Conservation (phyloP, 2,113 vertebrate species). For the Tricholaema leucomelas region DNA sequence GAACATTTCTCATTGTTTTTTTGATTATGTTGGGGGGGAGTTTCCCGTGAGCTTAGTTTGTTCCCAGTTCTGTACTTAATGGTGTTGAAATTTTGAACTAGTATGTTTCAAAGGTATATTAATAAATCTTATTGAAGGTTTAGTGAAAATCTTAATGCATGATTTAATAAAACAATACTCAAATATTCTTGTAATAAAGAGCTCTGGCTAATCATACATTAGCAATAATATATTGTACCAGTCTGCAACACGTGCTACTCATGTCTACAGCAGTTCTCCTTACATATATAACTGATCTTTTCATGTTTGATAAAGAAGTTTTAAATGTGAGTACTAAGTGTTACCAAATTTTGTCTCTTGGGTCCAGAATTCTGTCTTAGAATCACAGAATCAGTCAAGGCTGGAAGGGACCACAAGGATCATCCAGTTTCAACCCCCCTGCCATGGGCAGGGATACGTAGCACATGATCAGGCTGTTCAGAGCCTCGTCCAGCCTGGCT, state of each 20-base stretch:
- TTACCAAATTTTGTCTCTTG: background rate
- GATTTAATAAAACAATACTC: background rate
- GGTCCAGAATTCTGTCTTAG: background rate
- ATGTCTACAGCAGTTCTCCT: background rate
- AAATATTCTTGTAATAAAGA: background rate
- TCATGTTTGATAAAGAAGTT: background rate
- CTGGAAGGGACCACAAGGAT: too few relatives aligned
- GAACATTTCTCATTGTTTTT: background rate
- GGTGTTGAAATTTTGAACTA: background rate
- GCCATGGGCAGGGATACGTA: too few relatives aligned
- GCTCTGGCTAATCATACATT: background rate
- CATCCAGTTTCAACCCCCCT: accelerated
- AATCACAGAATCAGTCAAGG: too few relatives aligned
- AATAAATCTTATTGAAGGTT: background rate
- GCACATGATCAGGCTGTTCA: too few relatives aligned
- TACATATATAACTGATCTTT: accelerated
- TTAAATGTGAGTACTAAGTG: background rate
- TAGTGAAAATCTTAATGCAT: background rate
- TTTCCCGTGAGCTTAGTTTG: background rate
- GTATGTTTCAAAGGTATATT: background rate
- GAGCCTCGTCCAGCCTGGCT: too few relatives aligned
- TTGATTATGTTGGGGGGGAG: background rate
- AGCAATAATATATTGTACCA: background rate
- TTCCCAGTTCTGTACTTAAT: background rate
- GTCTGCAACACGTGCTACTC: background rate